Percentiles rank a stretch among this genome's conserved stretches.
These are phyloP conservation scores for Phalanger gymnotis DNA, from an alignment of 2,797 vertebrate species.

Conservation along the genomic window DNA sequence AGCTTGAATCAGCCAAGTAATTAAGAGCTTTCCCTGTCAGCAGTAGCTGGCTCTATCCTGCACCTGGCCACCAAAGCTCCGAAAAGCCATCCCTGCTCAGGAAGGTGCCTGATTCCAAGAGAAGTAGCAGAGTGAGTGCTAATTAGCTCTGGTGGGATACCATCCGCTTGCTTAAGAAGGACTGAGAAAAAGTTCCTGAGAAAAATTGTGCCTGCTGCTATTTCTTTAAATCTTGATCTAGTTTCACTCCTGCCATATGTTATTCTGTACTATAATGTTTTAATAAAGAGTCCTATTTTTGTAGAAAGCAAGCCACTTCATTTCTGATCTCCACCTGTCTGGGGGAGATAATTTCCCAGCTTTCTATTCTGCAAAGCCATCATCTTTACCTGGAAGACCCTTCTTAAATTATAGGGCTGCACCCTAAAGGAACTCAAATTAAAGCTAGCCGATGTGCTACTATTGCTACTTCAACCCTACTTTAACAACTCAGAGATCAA, in stretches of 20 bases:
- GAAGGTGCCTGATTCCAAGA: not conserved
- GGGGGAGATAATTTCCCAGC: not conserved
- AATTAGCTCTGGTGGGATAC: slow-evolving; percentile 17
- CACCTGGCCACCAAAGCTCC: not conserved
- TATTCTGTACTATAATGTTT: not conserved
- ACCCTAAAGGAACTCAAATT: not conserved
- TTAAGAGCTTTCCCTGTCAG: not conserved
- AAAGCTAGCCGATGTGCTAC: not conserved
- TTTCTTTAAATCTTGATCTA: slow-evolving; percentile 9
- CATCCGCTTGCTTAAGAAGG: not conserved
- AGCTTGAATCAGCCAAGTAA: not conserved
- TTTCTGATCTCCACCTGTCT: not conserved
- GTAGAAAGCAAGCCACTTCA: not conserved
- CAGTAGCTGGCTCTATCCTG: not conserved
- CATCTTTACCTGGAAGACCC: not conserved
- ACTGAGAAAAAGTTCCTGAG: not conserved
- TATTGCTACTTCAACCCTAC: not conserved
- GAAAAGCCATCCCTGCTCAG: not conserved
- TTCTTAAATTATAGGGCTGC: not conserved
- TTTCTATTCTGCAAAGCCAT: not conserved
- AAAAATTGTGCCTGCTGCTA: not conserved
- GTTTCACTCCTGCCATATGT: not conserved
- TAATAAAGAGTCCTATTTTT: not conserved
- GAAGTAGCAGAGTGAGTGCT: not conserved
- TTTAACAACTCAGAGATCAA: not conserved